phyloP scores from a whole-genome alignment of 2,797 vertebrate species.

The Netta rufina region DNA sequence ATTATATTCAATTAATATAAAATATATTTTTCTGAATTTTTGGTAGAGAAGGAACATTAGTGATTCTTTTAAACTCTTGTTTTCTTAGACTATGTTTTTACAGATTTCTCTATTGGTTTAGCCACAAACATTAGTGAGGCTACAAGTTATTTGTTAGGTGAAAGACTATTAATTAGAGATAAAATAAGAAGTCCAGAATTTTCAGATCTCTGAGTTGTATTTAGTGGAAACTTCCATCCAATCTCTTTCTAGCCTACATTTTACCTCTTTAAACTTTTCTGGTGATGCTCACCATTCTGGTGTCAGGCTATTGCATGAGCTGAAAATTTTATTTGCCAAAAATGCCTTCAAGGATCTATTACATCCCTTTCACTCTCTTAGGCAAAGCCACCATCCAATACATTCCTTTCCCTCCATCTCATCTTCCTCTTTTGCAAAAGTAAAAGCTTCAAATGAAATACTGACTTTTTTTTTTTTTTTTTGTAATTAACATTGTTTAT shows the following conservation, averaged over 20 bases:
- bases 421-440: background rate
- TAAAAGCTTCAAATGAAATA: background rate
- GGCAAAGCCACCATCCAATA: background rate
- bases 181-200: background rate
- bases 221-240: background rate
- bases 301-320: background rate
- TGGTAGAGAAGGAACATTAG: background rate
- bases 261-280: background rate
- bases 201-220: background rate
- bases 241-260: background rate
- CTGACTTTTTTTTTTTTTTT: background rate
- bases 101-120: background rate
- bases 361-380: background rate
- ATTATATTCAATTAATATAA: background rate
- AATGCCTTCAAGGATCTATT: background rate
- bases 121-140: background rate
- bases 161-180: background rate
- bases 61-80: background rate
- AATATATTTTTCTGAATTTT: background rate
- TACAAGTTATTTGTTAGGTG: background rate
- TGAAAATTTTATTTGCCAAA: background rate
- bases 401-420: background rate
- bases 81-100: background rate
- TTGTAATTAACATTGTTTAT: constrained; percentile 18
- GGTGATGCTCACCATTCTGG: background rate